These are phyloP conservation scores for Drosophila antonietae DNA, from an alignment of 2,888 invertebrate species.

Conservation along the genomic window DNA sequence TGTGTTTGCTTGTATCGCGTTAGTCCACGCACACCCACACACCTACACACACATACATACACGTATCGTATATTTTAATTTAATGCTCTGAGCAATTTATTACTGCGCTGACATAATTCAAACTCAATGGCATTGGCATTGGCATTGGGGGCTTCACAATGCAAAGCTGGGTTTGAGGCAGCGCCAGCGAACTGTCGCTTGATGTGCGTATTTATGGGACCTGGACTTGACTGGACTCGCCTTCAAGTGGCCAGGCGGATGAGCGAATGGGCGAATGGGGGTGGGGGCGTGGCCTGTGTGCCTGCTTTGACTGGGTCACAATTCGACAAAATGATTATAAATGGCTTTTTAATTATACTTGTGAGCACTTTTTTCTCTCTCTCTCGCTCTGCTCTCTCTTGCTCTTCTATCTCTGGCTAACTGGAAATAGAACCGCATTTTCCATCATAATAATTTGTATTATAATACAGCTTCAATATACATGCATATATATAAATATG, in stretches of 20 bases:
- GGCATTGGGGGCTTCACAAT: slow-evolving; percentile 29
- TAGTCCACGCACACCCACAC: slow-evolving; percentile 19
- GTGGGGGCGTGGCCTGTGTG: slow-evolving; percentile 1
- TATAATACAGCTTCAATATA: slow-evolving; percentile 21
- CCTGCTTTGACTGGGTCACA: slow-evolving; percentile 25
- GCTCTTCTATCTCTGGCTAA: slow-evolving; percentile 1
- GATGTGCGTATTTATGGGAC: slow-evolving; percentile 55
- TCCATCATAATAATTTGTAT: slow-evolving; percentile 35
- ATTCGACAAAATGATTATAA: slow-evolving; percentile 66
- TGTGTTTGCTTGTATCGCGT: slow-evolving; percentile 7
- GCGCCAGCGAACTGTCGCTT: slow-evolving; percentile 31
- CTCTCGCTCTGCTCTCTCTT: background rate
- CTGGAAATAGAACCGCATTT: slow-evolving; percentile 40
- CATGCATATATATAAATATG: background rate
- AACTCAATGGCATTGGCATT: slow-evolving; percentile 62
- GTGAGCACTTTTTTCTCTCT: slow-evolving; percentile 27
- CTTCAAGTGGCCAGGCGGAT: slow-evolving; percentile 28
- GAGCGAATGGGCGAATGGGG: too few species aligned
- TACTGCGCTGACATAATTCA: slow-evolving; percentile 75
- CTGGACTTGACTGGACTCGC: slow-evolving; percentile 36
- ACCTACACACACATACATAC: slow-evolving; percentile 8
- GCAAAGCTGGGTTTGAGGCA: slow-evolving; percentile 7
- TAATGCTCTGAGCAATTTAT: slow-evolving; percentile 71
- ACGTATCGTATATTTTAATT: slow-evolving; percentile 64
- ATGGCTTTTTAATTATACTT: slow-evolving; percentile 72